Percentiles rank a stretch among this genome's conserved stretches.
Evolutionary conservation across 2,113 vertebrate genomes (phyloP).

Genomic region (Coryphaenoides rupestris): DNA sequence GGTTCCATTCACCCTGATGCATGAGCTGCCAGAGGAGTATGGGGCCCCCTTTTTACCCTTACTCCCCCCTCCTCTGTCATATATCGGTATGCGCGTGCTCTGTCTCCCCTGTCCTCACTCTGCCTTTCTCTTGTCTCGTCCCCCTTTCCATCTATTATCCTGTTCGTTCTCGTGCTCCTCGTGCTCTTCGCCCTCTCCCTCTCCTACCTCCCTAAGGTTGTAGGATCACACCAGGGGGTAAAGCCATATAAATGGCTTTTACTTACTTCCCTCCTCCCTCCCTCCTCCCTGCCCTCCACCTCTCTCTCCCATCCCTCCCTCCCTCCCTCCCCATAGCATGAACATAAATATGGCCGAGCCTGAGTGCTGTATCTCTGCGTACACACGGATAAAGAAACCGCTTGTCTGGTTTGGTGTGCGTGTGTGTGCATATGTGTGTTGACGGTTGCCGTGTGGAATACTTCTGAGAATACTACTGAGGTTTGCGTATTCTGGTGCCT

Average conservation of each 20-base stretch:
- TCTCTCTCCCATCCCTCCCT: not conserved
- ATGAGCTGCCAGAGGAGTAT: slow-evolving; percentile 70
- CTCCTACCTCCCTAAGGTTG: slow-evolving; percentile 18
- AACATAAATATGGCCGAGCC: too few species aligned
- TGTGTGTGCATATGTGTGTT: too few species aligned
- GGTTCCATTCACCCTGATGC: slow-evolving; percentile 78
- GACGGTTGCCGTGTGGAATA: too few species aligned
- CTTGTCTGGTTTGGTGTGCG: not conserved
- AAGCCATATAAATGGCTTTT: too few species aligned
- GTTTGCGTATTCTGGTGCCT: slow-evolving; percentile 55
- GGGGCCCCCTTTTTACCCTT: slow-evolving; percentile 49
- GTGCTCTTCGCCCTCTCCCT: too few species aligned
- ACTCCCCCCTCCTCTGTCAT: slow-evolving; percentile 6
- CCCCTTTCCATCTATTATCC: too few species aligned
- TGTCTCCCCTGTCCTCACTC: too few species aligned
- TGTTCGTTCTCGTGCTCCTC: too few species aligned
- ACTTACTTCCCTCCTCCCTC: slow-evolving; percentile 31
- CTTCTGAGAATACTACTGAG: too few species aligned
- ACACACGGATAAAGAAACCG: slow-evolving; percentile 55
- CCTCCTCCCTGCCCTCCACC: slow-evolving; percentile 1
- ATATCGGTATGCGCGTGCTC: too few species aligned
- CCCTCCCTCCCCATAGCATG: slow-evolving; percentile 1
- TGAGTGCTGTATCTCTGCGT: slow-evolving; percentile 31
- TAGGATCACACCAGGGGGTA: too few species aligned
- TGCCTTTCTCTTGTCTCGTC: not conserved